Base-by-base conservation (phyloP, 2,888 invertebrate species). In the Drosophila mimica region DNA sequence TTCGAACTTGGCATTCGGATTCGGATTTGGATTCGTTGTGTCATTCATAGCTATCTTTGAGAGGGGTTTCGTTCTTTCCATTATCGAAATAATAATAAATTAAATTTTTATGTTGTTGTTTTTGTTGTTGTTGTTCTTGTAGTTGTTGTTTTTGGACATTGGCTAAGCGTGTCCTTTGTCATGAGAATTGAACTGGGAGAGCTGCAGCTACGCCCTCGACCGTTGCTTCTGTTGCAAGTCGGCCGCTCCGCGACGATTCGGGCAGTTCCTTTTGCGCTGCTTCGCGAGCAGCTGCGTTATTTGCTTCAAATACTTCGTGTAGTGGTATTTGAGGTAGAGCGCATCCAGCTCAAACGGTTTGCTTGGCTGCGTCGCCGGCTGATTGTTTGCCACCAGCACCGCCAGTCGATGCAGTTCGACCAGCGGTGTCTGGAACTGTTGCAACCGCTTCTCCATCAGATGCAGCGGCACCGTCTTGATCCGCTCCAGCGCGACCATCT, bases 281-380 rank as follows among this genome's bases (percentile, higher is more conserved):
- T 30, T 52, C 33, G 74, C 64, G 58, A 91, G 63, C 28, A 84
- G 51, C 64, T 83, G 77, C 5, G 81, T 71, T 46, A 91, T 60
- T 5, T 81, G 74, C 46, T 80, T 81, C 49, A 91, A 25, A 53
- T 82, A 91, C 62, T 70, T 43, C 0, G 78, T 62, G 51, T 88
- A 92, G 15, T 83, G 74, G 25, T 74, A 76, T 59, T 92, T 92
- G 4, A 83, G 75, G 53, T 90, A 91, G 48, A 83, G 74, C 3
- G 85, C 75, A 60, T 92, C 92, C 53, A 88, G 38, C 3, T 60
- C n/a, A 4, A 61, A 28, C n/a, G 64, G 68, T 30, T 48, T 36
- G 0, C 33, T 51, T 1, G 88, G 73, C 40, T 11, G 4, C 0
- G 7, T 38, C 15, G 60, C 48, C 3, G 54, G 49, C 43, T 54